Base-by-base conservation (phyloP, 2,797 vertebrate genomes). In the Xiphorhynchus erythropygius region DNA sequence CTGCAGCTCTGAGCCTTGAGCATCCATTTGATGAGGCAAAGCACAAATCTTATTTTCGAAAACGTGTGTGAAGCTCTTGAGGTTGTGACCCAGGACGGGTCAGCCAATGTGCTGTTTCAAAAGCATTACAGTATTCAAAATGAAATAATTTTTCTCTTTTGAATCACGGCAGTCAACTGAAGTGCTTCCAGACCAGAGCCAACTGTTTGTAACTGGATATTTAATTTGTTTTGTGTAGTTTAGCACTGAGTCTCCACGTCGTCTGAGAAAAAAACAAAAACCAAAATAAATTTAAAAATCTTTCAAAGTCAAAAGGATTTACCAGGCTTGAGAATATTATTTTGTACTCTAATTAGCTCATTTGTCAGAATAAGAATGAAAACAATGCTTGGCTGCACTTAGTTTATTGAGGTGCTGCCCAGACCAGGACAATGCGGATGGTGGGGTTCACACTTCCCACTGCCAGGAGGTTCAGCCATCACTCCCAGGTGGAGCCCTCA, bases 121-220 rank as follows among this genome's bases (percentile, higher is more conserved):
- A 71, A 88, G 47, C 76, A 77, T 52, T 89, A 59, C 10, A 10
- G 70, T 82, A 86, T 33, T 94, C 71, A 86, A 82, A 47, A 60
- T 74, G 50, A 82, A 82, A 96, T 85, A 2, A n/a, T 56, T 46
- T 85, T 92, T 74, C 50, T 84, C 49, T 75, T 96, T 94, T 91
- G 78, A 92, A 93, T 67, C 24, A 78, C 4, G 0, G 37, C 74
- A 96, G 62, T 82, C 84, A 52, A 67, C 49, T 56, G 84, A 96
- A 95, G 84, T 69, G 88, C 67, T 96, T 93, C 63, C 65, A 37
- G 21, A 68, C 46, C 50, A 47, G 12, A 82, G 25, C 22, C 64
- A 93, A 93, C 57, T 77, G 33, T 60, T 94, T 87, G 79, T 91
- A 94, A 87, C 9, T 47, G 79, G 80, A 95, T 91, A 92, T 50